phyloP scores from a whole-genome alignment of 2,888 invertebrate genomes.

The Kryphioiulus occultus region DNA sequence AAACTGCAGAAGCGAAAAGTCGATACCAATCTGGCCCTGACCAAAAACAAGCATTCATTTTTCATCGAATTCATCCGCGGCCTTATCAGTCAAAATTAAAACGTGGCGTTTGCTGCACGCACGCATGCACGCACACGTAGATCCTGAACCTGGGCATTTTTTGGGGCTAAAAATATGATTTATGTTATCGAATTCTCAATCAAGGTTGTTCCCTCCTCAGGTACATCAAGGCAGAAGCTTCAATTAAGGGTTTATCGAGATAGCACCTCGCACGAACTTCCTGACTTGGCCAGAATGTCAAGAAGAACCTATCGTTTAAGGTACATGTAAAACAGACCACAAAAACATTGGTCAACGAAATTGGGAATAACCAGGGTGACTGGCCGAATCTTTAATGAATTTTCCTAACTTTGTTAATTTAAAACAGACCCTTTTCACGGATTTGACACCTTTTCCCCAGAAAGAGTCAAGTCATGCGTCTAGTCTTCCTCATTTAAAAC shows the following conservation, averaged over 20 bases:
- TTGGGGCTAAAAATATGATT: slow-evolving; percentile 1
- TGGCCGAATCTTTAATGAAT: no score
- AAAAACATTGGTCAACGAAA: no score
- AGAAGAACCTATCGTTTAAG: background rate
- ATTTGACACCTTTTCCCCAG: no score
- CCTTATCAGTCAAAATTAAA: slow-evolving; percentile 23
- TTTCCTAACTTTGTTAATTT: no score
- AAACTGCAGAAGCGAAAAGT: background rate
- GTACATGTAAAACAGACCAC: no score
- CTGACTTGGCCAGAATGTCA: background rate
- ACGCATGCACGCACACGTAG: background rate
- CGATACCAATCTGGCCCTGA: slow-evolving; percentile 23
- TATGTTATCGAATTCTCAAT: background rate
- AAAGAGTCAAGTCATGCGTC: no score
- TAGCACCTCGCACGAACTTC: background rate
- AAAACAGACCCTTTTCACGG: no score
- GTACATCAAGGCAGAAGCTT: slow-evolving; percentile 12
- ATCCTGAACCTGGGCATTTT: background rate
- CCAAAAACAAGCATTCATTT: background rate
- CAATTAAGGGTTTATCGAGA: background rate
- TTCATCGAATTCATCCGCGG: slow-evolving; percentile 4
- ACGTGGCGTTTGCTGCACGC: background rate
- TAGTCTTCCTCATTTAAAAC: no score
- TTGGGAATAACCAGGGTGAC: no score
- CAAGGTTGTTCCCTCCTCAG: background rate